phyloP scores from a whole-genome alignment of 2,888 invertebrate genomes.

The Rotaria sp. region DNA sequence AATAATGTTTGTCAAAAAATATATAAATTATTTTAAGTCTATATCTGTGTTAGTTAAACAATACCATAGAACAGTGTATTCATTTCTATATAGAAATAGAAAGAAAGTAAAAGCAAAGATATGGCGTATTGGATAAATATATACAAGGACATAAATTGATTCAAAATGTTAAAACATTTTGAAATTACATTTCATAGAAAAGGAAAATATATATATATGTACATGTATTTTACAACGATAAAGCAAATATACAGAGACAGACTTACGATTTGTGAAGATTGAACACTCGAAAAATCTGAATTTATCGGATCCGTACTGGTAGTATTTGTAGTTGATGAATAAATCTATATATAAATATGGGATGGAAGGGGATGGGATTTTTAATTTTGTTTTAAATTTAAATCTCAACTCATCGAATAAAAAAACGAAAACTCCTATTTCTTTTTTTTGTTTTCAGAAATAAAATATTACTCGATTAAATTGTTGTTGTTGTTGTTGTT shows the following conservation, averaged over 20 bases:
- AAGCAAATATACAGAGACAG: neutral
- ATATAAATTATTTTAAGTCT: neutral
- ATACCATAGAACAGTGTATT: neutral
- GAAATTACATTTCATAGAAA: too few relatives aligned
- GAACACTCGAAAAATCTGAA: constrained; percentile 12
- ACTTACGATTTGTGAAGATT: constrained; percentile 17
- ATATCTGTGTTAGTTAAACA: neutral
- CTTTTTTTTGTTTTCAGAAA: too few relatives aligned
- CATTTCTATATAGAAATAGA: neutral
- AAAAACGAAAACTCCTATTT: too few relatives aligned
- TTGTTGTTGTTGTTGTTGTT: neutral
- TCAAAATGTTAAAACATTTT: too few relatives aligned
- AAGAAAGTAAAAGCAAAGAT: neutral
- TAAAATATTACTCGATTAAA: neutral
- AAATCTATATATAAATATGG: neutral
- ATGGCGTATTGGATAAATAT: neutral
- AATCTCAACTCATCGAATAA: too few relatives aligned
- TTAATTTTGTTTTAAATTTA: too few relatives aligned
- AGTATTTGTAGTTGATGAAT: constrained; percentile 2
- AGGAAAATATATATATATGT: neutral
- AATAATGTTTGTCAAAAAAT: too few relatives aligned
- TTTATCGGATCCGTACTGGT: neutral
- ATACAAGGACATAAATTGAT: too few relatives aligned
- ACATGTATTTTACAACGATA: neutral
- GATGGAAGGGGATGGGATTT: neutral